These are phyloP conservation scores for Harpegnathos saltator DNA, from an alignment of 1,140 invertebrate genomes.

Conservation along the genomic window DNA sequence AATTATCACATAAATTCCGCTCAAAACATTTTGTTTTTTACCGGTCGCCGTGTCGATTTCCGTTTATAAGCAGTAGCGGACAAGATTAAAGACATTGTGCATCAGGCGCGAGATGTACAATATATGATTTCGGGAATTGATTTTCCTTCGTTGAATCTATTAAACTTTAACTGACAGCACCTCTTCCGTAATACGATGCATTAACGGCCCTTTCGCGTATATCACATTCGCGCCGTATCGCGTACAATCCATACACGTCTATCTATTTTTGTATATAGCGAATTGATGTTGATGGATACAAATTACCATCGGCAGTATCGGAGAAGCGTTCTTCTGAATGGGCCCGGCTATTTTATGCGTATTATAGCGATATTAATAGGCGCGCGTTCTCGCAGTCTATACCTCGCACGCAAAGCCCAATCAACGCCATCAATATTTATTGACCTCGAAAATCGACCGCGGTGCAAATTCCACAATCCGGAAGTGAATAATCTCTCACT, in stretches of 20 bases:
- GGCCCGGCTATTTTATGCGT: slow-evolving; percentile 34
- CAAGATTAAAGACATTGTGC: slow-evolving; percentile 45
- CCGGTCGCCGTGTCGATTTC: not conserved
- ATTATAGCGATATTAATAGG: slow-evolving; percentile 4
- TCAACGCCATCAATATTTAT: slow-evolving; percentile 54
- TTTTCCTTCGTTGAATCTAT: slow-evolving; percentile 52
- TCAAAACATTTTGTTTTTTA: not conserved
- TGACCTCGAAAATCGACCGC: slow-evolving; percentile 4
- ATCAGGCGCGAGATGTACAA: not conserved
- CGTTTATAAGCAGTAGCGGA: not conserved
- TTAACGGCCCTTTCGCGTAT: slow-evolving; percentile 31
- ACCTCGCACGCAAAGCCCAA: slow-evolving; percentile 20
- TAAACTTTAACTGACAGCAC: slow-evolving; percentile 48
- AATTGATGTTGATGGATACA: slow-evolving; percentile 57
- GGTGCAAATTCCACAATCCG: not conserved
- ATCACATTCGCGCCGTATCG: slow-evolving; percentile 22
- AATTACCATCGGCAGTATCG: slow-evolving; percentile 45
- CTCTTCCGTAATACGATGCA: slow-evolving; percentile 51
- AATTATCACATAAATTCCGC: not conserved
- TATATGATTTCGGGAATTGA: slow-evolving; percentile 37
- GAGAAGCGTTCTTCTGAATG: slow-evolving; percentile 43
- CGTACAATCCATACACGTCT: slow-evolving; percentile 26
- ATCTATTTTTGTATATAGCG: slow-evolving; percentile 42
- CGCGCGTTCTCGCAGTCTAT: slow-evolving; percentile 10
- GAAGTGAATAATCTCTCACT: slow-evolving; percentile 25